Conservation (phyloP, 2,113 vertebrate species). For the Isichthys henryi region DNA sequence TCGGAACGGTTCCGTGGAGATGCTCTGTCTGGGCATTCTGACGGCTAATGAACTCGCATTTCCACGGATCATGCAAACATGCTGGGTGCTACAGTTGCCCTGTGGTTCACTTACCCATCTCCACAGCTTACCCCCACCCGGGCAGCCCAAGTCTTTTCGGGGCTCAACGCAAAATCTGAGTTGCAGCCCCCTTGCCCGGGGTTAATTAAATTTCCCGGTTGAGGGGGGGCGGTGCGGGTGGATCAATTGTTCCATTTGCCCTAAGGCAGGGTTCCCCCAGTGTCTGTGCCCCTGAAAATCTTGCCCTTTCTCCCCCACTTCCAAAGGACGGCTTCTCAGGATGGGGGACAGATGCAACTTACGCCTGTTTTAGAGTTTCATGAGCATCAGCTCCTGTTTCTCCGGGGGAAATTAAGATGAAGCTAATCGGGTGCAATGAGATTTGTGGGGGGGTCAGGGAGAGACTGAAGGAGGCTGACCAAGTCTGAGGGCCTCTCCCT, state of each 20-base stretch:
- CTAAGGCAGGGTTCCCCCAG: background rate
- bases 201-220: background rate
- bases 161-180: background rate
- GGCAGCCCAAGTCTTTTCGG: background rate
- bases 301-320: background rate
- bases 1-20: background rate
- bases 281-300: background rate
- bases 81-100: background rate
- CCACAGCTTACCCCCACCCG: background rate
- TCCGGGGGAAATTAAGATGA: background rate
- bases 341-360: background rate
- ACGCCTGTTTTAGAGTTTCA: background rate
- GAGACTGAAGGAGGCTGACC: background rate
- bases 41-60: background rate
- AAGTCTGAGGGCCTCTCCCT: constrained; percentile 31
- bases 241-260: background rate
- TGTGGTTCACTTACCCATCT: background rate
- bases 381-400: background rate
- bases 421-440: background rate
- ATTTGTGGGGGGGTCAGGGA: background rate
- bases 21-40: background rate
- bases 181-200: background rate
- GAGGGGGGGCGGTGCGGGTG: background rate
- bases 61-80: background rate
- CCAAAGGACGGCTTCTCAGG: background rate